Evolutionary conservation across 2,888 invertebrate genomes (phyloP).

Genomic region (Tetropium fuscum): DNA sequence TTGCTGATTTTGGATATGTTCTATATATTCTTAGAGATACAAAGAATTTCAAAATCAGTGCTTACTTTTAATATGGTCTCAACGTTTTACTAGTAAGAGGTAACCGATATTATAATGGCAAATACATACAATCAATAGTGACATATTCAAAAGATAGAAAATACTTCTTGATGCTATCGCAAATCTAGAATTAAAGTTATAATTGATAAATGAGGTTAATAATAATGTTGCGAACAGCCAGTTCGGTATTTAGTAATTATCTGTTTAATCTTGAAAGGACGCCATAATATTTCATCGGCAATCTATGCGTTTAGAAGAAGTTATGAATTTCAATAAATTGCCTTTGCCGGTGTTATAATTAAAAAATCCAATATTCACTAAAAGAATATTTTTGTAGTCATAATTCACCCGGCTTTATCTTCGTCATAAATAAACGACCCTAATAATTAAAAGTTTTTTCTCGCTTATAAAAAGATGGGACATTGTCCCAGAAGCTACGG

Average conservation of each 20-base stretch:
- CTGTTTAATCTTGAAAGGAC: conserved; percentile 29
- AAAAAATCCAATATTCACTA: conserved; percentile 66
- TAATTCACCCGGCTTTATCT: conserved; percentile 66
- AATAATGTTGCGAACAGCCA: conserved; percentile 14
- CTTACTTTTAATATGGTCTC: no score
- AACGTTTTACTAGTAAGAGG: no score
- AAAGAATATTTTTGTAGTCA: conserved; percentile 66
- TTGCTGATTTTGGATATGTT: no score
- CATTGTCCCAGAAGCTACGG: conserved; percentile 61
- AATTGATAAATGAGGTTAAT: conserved; percentile 14
- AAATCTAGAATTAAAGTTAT: conserved; percentile 8
- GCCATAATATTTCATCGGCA: conserved; percentile 38
- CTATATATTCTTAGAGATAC: no score
- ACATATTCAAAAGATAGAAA: background rate
- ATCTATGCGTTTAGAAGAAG: conserved; percentile 54
- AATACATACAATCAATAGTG: conserved; percentile 3
- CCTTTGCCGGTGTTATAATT: conserved; percentile 62
- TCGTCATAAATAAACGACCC: conserved; percentile 67
- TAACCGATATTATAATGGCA: no score
- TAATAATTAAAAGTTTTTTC: conserved; percentile 68
- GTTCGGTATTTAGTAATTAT: conserved; percentile 31
- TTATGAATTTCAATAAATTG: conserved; percentile 66
- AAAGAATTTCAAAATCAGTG: no score
- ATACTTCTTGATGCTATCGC: background rate
- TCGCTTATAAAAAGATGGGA: conserved; percentile 65